Percentiles rank a stretch among this genome's conserved stretches.
Evolutionary conservation across 2,113 vertebrate genomes (phyloP).

Genomic region (Carassius auratus): DNA sequence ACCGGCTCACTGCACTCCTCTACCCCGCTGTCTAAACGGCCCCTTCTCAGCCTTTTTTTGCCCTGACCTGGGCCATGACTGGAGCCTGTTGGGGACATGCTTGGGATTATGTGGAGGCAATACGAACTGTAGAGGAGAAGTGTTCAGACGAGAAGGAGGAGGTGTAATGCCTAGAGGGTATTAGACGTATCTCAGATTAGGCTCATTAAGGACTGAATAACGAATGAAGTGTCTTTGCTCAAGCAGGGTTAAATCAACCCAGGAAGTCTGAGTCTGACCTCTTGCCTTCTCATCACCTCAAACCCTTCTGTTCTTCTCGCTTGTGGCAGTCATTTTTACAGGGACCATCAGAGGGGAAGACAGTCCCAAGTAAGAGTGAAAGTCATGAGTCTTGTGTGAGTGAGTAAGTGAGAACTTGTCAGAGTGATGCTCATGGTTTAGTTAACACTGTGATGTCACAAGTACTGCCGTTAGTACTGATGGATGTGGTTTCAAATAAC

Average conservation of each 20-base stretch:
- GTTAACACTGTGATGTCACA: background rate
- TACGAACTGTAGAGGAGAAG: conserved; percentile 34
- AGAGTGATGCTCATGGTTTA: conserved; percentile 30
- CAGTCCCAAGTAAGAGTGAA: background rate
- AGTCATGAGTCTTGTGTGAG: conserved; percentile 44
- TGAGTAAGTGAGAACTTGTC: conserved; percentile 43
- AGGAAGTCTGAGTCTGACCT: conserved; percentile 31
- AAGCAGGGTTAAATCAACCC: conserved; percentile 29
- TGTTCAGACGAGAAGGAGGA: too few relatives aligned
- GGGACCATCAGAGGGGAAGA: background rate
- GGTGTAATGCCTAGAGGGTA: background rate
- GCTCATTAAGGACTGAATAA: conserved; percentile 46
- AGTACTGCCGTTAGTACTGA: conserved; percentile 33
- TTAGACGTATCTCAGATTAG: conserved; percentile 41
- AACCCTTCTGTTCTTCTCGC: conserved; percentile 12
- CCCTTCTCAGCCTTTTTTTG: conserved; percentile 58
- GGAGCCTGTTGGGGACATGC: conserved; percentile 74
- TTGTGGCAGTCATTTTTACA: conserved; percentile 19
- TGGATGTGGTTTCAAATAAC: conserved; percentile 37
- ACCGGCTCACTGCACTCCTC: conserved; percentile 65
- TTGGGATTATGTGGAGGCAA: background rate
- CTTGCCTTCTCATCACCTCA: conserved; percentile 32
- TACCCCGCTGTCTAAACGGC: conserved; percentile 59
- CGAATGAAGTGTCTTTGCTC: conserved; percentile 26
- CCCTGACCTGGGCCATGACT: conserved; percentile 74